Evolutionary conservation across 2,888 invertebrate genomes (phyloP), one percentile per base, ranked within the genome.

Genomic region (Drosophila mercatorum): DNA sequence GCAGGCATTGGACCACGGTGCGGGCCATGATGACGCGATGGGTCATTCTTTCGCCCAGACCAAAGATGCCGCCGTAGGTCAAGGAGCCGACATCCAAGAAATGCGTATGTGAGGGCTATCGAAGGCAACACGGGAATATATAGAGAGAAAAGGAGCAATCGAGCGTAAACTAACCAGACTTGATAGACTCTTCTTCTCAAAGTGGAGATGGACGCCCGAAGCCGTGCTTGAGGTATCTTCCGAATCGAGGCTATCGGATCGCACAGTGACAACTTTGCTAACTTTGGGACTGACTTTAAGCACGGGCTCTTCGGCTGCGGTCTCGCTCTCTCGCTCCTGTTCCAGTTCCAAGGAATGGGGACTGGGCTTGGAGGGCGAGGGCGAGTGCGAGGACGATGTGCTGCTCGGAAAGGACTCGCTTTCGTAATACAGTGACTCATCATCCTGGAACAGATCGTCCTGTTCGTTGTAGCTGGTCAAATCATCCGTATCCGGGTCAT

Each of bases 41-140:
- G 0, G 94, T 93, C 93, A 95, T 94, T 71, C 94, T 94, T 90
- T 96, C 96, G 0, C 96, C 96, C 44, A 96, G 93, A 1, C 96
- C 96, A 80, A 96, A 96, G 72, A 93, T 90, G 0, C 91, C 88
- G 7, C 93, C 93, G 47, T 77, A 91, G 6, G 91, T 89, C 3
- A 92, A 69, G 0, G 91, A 90, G 3, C 92, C 93, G 17, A 92
- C 92, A 49, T 93, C 92, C 8, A 93, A 89, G 34, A 92, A 93
- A 55, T 89, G 92, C 31, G 90, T 91, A 66, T 91, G 91, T 3
- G 52, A 53, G 8, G 36, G 12, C 62, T 75, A 78, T 17, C 28
- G 5, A 28, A 28, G 28, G 28, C 28, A 28, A 28, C 22, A 22
- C 22, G 2, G 22, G 22, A 22, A 22, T 22, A 22, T 22, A 22